These are phyloP conservation scores for Apogon hyalosoma DNA, from an alignment of 2,797 vertebrate species.

Conservation along the genomic window DNA sequence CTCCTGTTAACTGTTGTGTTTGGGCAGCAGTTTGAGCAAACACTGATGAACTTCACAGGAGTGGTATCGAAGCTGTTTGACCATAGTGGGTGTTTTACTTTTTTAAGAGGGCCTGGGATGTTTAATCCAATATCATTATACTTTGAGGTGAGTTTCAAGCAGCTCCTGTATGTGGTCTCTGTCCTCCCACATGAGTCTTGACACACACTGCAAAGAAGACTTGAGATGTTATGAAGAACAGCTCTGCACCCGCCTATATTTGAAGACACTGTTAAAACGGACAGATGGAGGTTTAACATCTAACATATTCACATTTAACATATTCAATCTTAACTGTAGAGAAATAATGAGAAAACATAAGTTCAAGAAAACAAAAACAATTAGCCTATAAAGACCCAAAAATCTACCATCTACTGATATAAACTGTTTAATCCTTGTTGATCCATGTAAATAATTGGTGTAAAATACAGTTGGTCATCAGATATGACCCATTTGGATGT, in stretches of 20 bases:
- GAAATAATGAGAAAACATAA: background rate
- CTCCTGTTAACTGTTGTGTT: too few species aligned
- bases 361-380: too few species aligned
- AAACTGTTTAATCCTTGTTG: too few species aligned
- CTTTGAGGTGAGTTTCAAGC: constrained; percentile 20
- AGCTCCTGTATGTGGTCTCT: constrained; percentile 31
- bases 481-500: too few species aligned
- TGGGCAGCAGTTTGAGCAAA: too few species aligned
- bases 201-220: constrained; percentile 4
- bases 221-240: constrained; percentile 11
- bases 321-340: background rate
- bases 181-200: constrained; percentile 39
- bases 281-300: background rate
- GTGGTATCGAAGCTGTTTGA: constrained; percentile 1
- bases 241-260: constrained; percentile 8
- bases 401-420: too few species aligned
- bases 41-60: constrained; percentile 9
- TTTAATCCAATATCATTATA: constrained; percentile 53
- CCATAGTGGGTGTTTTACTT: constrained; percentile 27
- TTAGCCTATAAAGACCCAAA: too few species aligned
- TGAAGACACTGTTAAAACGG: background rate
- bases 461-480: too few species aligned
- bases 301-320: background rate
- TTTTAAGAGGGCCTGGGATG: constrained; percentile 33
- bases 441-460: too few species aligned